Evolutionary conservation across 2,113 vertebrate genomes (phyloP), one percentile per base, ranked within the genome.

Genomic region (Bubo blakistoni): DNA sequence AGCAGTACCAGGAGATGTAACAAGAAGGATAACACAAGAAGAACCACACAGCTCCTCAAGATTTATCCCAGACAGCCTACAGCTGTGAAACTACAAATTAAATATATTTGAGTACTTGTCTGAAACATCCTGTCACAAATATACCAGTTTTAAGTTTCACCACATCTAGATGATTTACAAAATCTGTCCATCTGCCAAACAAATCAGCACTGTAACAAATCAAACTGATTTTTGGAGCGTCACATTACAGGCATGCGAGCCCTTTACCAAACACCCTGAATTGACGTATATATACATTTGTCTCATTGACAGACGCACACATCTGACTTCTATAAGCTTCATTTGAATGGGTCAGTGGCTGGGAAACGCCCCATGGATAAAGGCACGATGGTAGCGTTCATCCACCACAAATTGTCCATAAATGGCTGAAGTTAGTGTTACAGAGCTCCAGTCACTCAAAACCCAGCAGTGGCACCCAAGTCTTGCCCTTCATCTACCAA

Each of bases 221-320:
- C 49, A 55, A 65, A 63, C 11, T 57, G 13, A 51, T 93, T 78
- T 84, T 76, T 15, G 2, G 29, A 72, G 40, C 3, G 3, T 67
- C 58, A 26, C 62, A 34, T 80, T 73, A 30, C 15, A 77, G 22
- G 26, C n/a, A 40, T 13, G 38, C 2, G 3, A 73, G n/a, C 21
- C 8, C 13, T 40, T 86, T 69, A 49, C 18, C 57, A 67, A 90
- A 66, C 13, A 44, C 25, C 11, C 54, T 52, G 34, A 55, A 77
- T 0, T 42, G 34, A 74, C 1, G 0, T 11, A 52, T 17, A 20
- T 29, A 54, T 9, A 55, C 10, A 40, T 20, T 76, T 81, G 4
- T 40, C 32, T 86, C 69, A 67, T 3, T 59, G 65, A 38, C 67
- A 86, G 71, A 44, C 32, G 49, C 16, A 72, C 11, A 18, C 18